phyloP scores from a whole-genome alignment of 2,797 vertebrate species.

The Harpagifer antarcticus region DNA sequence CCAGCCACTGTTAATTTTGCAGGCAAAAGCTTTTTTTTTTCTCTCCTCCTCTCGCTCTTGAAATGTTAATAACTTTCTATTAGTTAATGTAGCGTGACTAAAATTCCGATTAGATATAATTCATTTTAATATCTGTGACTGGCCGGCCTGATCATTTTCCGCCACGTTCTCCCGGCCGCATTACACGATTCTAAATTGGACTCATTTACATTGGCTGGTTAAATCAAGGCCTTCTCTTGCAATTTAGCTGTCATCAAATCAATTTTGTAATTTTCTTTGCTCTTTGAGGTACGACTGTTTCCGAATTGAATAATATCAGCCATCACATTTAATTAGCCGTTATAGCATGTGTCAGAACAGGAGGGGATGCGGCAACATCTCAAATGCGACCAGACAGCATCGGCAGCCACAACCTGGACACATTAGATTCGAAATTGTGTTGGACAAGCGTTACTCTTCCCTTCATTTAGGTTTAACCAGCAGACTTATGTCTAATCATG shows the following conservation, averaged over 20 bases:
- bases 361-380: constrained; percentile 51
- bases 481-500: constrained; percentile 27
- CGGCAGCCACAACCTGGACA: constrained; percentile 48
- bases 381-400: constrained; percentile 63
- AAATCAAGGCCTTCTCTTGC: constrained; percentile 92
- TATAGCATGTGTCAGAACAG: constrained; percentile 74
- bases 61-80: constrained; percentile 99
- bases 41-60: constrained; percentile 89
- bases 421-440: constrained; percentile 60
- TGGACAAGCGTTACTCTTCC: constrained; percentile 58
- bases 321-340: constrained; percentile 84
- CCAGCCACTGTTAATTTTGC: constrained; percentile 99
- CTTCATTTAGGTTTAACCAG: constrained; percentile 39
- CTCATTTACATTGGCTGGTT: constrained; percentile 97
- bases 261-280: constrained; percentile 88
- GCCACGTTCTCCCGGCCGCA: constrained; percentile 92
- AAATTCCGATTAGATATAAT: constrained; percentile 99
- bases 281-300: constrained; percentile 86
- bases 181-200: constrained; percentile 98
- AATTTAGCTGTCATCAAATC: constrained; percentile 98
- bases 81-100: constrained; percentile 99
- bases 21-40: constrained; percentile 97
- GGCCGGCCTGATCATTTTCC: constrained; percentile 96
- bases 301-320: constrained; percentile 85
- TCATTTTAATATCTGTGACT: constrained; percentile 99